Evolutionary conservation across 2,113 vertebrate genomes (phyloP).

Genomic region (Cebidichthys violaceus): DNA sequence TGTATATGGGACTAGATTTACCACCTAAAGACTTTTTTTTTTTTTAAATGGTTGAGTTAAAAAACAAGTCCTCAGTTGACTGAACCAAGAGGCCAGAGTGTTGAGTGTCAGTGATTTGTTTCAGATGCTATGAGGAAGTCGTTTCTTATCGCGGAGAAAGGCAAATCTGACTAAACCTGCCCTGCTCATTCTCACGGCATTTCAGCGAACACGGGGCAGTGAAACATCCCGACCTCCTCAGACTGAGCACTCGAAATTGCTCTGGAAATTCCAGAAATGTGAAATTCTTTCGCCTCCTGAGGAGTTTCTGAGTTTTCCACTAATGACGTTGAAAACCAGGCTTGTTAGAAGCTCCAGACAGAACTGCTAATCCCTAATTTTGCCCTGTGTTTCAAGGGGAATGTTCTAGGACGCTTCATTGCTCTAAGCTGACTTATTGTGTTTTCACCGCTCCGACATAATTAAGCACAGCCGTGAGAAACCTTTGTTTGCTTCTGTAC

Average conservation of each 20-base stretch:
- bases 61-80: slow-evolving; percentile 14
- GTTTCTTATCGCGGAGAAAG: slow-evolving; percentile 36
- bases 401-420: slow-evolving; percentile 60
- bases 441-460: slow-evolving; percentile 50
- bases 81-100: not conserved
- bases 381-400: slow-evolving; percentile 63
- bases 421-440: slow-evolving; percentile 67
- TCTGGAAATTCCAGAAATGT: slow-evolving; percentile 49
- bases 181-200: slow-evolving; percentile 28
- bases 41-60: not conserved
- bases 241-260: slow-evolving; percentile 21
- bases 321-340: slow-evolving; percentile 54
- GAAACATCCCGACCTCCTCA: slow-evolving; percentile 24
- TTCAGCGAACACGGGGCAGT: not conserved
- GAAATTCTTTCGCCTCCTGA: slow-evolving; percentile 22
- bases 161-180: slow-evolving; percentile 23
- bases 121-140: slow-evolving; percentile 48
- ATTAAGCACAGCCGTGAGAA: slow-evolving; percentile 63
- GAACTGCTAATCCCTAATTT: slow-evolving; percentile 68
- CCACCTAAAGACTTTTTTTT: not conserved
- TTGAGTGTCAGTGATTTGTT: slow-evolving; percentile 32
- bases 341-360: slow-evolving; percentile 42
- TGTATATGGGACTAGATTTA: slow-evolving; percentile 35
- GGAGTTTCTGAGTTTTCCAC: slow-evolving; percentile 29
- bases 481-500: slow-evolving; percentile 9